Base-by-base conservation (phyloP, 2,113 vertebrate genomes). In the Synodontis membranacea region DNA sequence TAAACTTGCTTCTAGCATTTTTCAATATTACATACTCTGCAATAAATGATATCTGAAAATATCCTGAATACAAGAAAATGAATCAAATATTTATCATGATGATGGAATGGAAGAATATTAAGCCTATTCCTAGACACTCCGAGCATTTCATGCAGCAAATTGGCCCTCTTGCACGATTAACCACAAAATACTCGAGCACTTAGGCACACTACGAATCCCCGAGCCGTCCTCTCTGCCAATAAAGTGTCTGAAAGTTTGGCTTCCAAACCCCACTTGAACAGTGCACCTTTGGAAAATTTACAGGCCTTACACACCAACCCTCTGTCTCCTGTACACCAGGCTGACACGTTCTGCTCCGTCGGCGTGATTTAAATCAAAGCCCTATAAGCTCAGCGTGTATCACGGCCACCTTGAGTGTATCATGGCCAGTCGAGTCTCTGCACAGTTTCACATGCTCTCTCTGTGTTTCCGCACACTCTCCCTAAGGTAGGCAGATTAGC, bases 271-370 rank as follows among this genome's bases (percentile, higher is more conserved):
- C 34, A 74, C 39, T 62, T 28, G n/a, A 28, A 74, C 62, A n/a
- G 56, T 66, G 31, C 68, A 84, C 31, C 44, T 85, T 28, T n/a
- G 12, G 62, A 46, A 89, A 89, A 88, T 89, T 89, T 89, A 88
- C 75, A 84, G 1, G 48, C 84, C 80, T 46, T 75, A 62, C 54
- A 46, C 62, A 60, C 25, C 60, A 86, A 84, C 68, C 48, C 82
- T 86, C 82, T n/a, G 72, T 56, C 79, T 58, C 44, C 84, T 56
- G 39, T 4, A 39, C 42, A 31, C 58, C 42, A 21, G 28, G 28
- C 42, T 66, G 81, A 64, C 64, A 68, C 81, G 31, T 50, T 34
- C 60, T 37, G 28, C 10, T 46, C 23, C 1, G 44, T 76, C 15
- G 0, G 8, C 28, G 0, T 78, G 74, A 50, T 78, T 78, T 31